Base-by-base conservation (phyloP, 64 coral and sea anemone genomes). In the Astreopora myriophthalma region DNA sequence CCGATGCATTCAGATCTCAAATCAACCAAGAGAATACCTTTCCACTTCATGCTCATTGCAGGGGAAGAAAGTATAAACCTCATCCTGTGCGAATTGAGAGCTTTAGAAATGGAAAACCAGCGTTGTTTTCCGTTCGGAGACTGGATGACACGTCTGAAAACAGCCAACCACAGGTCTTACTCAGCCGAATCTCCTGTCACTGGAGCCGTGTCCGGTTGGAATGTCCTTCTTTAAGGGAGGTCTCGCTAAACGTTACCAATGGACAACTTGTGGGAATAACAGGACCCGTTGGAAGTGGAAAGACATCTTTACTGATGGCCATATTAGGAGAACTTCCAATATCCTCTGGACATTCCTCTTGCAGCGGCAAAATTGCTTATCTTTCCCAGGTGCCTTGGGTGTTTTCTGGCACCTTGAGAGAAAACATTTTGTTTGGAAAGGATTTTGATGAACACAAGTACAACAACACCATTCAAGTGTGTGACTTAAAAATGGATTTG, bases 281-380 rank as follows among this genome's bases (percentile, higher is more conserved):
- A 38, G 92, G 92, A 0, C 92, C 85, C 29, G 92, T 93, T n/a
- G 92, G 92, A 61, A 82, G 85, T 27, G 92, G 92, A 0, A 93
- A 93, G 42, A 79, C 92, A 1, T 80, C 92, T 25, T 72, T 93
- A 34, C 60, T 93, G 38, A 79, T 88, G 74, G 22, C 58, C 31
- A 51, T 93, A 5, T 61, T 93, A 5, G 85, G 85, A 16, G 92
- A 93, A 71, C 20, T 93, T 17, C 83, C 91, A 20, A 30, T 86
- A 5, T 76, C 28, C 0, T 64, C 51, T 8, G 91, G 91, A 10
- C 28, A 22, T 14, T 29, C 78, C 1, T 51, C 17, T 42, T 38
- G 48, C 22, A 65, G 16, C 11, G 91, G 91, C 27, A 86, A 46
- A 64, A 87, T 78, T 0, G 69, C 91, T 69, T 92, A 68, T 27